Evolutionary conservation across 2,888 invertebrate species (phyloP).

Genomic region (Torymus auratus): DNA sequence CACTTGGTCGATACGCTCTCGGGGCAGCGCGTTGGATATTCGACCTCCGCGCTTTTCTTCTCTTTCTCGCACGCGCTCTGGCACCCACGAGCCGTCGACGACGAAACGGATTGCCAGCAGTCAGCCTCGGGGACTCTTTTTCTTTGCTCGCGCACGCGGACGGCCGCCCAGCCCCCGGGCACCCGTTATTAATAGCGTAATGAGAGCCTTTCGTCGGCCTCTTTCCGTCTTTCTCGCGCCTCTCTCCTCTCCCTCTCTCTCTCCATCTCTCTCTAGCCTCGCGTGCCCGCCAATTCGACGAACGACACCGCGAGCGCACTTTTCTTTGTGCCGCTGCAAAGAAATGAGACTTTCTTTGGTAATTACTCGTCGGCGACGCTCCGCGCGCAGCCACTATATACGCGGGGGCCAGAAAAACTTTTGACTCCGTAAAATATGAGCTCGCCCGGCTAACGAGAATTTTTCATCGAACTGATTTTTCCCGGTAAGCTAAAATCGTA

Average conservation of each 20-base stretch:
- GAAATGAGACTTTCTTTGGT: constrained; percentile 29
- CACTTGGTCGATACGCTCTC: constrained; percentile 11
- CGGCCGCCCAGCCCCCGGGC: constrained; percentile 11
- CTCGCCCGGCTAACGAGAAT: background rate
- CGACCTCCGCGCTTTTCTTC: constrained; percentile 19
- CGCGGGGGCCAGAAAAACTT: constrained; percentile 6
- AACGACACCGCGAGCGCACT: constrained; percentile 16
- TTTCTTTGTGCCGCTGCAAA: constrained; percentile 11
- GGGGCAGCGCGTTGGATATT: too few species aligned
- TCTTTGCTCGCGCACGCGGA: constrained; percentile 40
- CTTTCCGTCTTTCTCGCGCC: background rate
- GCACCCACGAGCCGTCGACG: constrained; percentile 47
- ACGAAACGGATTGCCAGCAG: constrained; percentile 32
- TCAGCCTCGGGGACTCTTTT: constrained; percentile 50
- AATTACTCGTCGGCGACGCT: background rate
- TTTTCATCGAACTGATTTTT: constrained; percentile 16
- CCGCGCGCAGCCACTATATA: too few species aligned
- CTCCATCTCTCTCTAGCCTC: background rate
- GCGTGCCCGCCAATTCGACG: constrained; percentile 31
- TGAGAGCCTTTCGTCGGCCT: constrained; percentile 55
- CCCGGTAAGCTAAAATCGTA: constrained; percentile 16
- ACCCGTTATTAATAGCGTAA: constrained; percentile 66
- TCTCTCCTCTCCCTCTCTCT: constrained; percentile 35
- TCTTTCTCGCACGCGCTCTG: background rate
- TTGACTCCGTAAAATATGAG: constrained; percentile 8